Evolutionary conservation across 2,113 vertebrate species (phyloP).

Genomic region (human (Homo sapiens)): GRCh38 chr2:80567501-80568000

Average conservation of each 20-base stretch:
- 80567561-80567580: neutral
- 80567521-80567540: neutral
- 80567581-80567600: neutral
- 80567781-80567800: neutral
- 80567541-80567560: neutral
- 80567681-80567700: neutral
- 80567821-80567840: neutral
- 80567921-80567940: neutral
- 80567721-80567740: neutral
- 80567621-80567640: neutral
- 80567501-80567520: neutral
- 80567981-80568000: neutral
- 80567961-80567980: neutral
- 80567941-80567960: neutral
- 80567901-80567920: neutral
- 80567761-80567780: neutral
- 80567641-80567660: neutral
- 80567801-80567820: neutral
- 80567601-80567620: neutral
- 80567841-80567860: neutral
- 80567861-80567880: neutral
- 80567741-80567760: neutral
- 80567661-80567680: neutral
- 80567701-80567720: neutral
- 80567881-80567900: neutral